These are phyloP conservation scores for Promerops cafer DNA, from an alignment of 2,113 vertebrate genomes.

Conservation along the genomic window DNA sequence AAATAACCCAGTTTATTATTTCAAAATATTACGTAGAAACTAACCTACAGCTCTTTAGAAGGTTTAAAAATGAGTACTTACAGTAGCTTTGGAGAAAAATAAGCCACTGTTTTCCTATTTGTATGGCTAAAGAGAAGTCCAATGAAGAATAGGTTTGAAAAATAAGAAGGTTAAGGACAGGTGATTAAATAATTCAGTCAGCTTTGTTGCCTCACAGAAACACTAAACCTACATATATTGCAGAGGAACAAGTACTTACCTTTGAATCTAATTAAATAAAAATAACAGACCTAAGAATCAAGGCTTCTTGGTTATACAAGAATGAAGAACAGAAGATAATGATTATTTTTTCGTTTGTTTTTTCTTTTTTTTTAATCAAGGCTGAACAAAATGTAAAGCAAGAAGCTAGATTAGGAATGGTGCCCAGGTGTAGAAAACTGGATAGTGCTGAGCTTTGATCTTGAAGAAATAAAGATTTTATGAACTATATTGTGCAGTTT, in stretches of 20 bases:
- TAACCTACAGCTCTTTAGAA: background rate
- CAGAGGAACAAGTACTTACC: background rate
- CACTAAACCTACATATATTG: background rate
- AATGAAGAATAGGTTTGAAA: background rate
- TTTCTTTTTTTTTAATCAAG: background rate
- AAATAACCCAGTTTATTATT: background rate
- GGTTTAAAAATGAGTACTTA: background rate
- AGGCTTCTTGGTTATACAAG: background rate
- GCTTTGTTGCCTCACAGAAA: background rate
- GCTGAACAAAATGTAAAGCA: background rate
- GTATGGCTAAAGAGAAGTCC: background rate
- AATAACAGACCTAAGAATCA: background rate
- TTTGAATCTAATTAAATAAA: background rate
- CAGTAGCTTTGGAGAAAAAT: background rate
- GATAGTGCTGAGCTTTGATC: background rate
- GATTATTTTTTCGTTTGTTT: background rate
- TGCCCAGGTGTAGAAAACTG: background rate
- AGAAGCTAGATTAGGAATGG: background rate
- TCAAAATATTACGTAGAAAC: background rate
- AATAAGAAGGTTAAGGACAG: background rate
- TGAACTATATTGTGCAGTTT: background rate
- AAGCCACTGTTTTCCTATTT: background rate
- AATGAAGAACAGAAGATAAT: background rate
- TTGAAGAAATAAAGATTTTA: background rate
- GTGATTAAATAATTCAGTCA: background rate